A percentile compares a stretch with the other conserved stretches of the same genome.
phyloP scores from a whole-genome alignment of 92 coral and sea anemone species.

The Siderastrea radians region DNA sequence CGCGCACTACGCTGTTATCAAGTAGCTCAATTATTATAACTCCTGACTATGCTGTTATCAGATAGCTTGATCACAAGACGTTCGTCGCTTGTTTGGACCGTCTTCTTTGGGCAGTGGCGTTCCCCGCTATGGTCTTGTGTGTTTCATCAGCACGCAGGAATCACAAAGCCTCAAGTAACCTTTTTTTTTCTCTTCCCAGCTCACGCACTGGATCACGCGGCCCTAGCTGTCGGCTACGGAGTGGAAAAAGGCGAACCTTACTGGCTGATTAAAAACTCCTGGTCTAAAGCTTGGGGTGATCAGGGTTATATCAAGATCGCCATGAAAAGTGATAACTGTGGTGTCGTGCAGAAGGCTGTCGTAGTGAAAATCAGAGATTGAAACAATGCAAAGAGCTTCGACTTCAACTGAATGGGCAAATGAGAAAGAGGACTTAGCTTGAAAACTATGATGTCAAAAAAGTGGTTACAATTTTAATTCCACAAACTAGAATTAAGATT shows the following conservation, averaged over 20 bases:
- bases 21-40: no score
- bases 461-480: no score
- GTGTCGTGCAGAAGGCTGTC: conserved; percentile 96
- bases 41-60: no score
- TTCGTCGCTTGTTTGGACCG: no score
- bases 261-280: conserved; percentile 97
- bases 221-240: conserved; percentile 95
- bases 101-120: no score
- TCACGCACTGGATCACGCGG: conserved; percentile 95
- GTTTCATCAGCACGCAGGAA: no score
- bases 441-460: no score
- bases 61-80: no score
- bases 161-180: background rate
- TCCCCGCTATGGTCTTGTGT: no score
- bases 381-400: background rate
- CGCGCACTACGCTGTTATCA: no score
- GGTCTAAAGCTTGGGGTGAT: conserved; percentile 99
- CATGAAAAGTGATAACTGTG: conserved; percentile 91
- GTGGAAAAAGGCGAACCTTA: conserved; percentile 89
- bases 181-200: conserved; percentile 52
- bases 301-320: conserved; percentile 97
- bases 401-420: background rate
- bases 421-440: no score
- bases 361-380: conserved; percentile 76
- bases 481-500: no score